phyloP scores from a whole-genome alignment of 2,797 vertebrate genomes.

The Sebastes iracundus region DNA sequence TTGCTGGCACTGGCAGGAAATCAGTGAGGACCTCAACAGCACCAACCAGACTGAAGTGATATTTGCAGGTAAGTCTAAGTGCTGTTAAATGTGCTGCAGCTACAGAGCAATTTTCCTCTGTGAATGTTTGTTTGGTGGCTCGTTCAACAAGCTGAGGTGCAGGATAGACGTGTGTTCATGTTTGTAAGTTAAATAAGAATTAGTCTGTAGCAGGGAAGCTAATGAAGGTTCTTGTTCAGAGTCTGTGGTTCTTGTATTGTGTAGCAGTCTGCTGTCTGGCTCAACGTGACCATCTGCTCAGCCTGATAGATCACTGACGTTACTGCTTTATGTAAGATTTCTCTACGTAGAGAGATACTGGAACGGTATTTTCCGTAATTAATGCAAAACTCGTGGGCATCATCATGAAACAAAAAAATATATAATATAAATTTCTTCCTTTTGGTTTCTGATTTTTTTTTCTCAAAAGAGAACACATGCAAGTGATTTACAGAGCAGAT shows the following conservation, averaged over 20 bases:
- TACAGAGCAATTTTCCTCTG: not conserved
- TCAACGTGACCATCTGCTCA: not conserved
- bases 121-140: not conserved
- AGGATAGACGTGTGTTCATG: not conserved
- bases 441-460: not conserved
- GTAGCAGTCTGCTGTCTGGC: not conserved
- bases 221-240: not conserved
- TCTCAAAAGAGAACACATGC: not conserved
- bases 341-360: not conserved
- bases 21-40: not conserved
- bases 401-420: not conserved
- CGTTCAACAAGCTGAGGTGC: not conserved
- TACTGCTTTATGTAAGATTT: not conserved
- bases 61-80: not conserved
- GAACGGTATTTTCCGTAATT: not conserved
- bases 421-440: not conserved
- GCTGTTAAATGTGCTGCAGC: not conserved
- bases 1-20: not conserved
- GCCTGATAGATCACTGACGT: not conserved
- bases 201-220: not conserved
- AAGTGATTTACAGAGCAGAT: not conserved
- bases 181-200: not conserved
- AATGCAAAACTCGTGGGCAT: not conserved
- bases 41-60: too few relatives aligned
- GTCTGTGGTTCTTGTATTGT: not conserved